Base-by-base conservation (phyloP, 1,140 invertebrate genomes). In the Philopotamus ludificatus region DNA sequence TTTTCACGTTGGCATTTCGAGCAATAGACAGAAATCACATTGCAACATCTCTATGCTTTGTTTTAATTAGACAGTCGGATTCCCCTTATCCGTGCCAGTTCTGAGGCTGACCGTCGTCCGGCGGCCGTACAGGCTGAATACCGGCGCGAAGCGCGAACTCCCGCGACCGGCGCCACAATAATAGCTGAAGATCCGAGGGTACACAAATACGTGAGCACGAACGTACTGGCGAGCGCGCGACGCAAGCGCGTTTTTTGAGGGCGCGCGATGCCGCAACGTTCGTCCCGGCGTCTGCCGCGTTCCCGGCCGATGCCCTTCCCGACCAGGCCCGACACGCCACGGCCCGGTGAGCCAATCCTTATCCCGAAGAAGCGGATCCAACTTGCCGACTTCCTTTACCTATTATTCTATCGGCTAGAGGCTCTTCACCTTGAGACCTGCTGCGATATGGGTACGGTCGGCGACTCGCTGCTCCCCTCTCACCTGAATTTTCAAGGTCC, bases 371-470 rank as follows among this genome's bases (percentile, higher is more conserved):
- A 76, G 75, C 86, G 86, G 86, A 89, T 89, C 87, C 79, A 87
- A 83, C 86, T 90, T 89, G 84, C 81, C 76, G 75, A 63, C 61
- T 63, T 63, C 61, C 61, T 87, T 91, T 91, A 90, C 85, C 89
- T 90, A 89, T 91, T 91, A 85, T 83, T 89, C 87, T 87, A 90
- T 89, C 86, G 84, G 90, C 88, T 87, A 91, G 88, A 91, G 90
- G 88, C 87, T 91, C 81, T 87, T 89, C 83, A 90, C 89, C 89
- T 91, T 88, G 89, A 91, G 87, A 92, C 89, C 88, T 89, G 87
- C 83, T 91, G 87, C 87, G 86, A 85, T 89, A 89, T 89, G 81
- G 84, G 86, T 89, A 90, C 86, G 86, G 74, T 81, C 78, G 80
- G 81, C 79, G 83, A 83, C 76, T 75, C 81, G 86, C 80, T 83